phyloP scores from a whole-genome alignment of 1,140 invertebrate genomes.

The Camponotus floridanus region DNA sequence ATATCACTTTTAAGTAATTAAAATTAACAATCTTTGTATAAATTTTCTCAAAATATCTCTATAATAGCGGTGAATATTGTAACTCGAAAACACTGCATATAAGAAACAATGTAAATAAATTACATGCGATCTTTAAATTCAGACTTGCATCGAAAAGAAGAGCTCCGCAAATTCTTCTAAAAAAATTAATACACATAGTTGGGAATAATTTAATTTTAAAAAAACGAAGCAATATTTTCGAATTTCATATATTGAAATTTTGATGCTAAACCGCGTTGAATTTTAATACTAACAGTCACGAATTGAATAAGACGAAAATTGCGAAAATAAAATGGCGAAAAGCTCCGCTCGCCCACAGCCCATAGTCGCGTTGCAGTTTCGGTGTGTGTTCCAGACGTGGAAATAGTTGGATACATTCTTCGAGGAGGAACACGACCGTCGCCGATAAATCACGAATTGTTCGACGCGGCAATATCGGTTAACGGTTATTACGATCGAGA shows the following conservation, averaged over 20 bases:
- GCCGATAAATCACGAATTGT: slow-evolving; percentile 48
- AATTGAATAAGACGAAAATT: background rate
- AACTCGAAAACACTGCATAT: background rate
- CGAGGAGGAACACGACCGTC: background rate
- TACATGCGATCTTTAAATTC: background rate
- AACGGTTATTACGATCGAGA: slow-evolving; percentile 59
- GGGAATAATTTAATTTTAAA: too few species aligned
- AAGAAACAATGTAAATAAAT: background rate
- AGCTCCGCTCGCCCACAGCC: too few species aligned
- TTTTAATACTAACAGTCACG: too few species aligned
- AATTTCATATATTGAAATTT: background rate
- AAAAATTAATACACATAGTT: background rate
- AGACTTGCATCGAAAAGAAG: background rate
- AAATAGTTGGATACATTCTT: slow-evolving; percentile 1
- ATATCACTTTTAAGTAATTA: background rate
- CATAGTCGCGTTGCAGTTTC: background rate
- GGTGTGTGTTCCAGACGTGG: background rate
- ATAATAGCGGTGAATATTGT: background rate
- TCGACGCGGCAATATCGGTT: slow-evolving; percentile 51
- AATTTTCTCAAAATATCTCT: background rate
- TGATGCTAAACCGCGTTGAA: too few species aligned
- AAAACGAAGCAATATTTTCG: background rate
- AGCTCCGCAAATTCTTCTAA: background rate
- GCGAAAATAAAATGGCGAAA: background rate
- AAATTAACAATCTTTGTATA: background rate